phyloP scores from a whole-genome alignment of 1,140 invertebrate genomes.

The Drosophila malerkotliana region DNA sequence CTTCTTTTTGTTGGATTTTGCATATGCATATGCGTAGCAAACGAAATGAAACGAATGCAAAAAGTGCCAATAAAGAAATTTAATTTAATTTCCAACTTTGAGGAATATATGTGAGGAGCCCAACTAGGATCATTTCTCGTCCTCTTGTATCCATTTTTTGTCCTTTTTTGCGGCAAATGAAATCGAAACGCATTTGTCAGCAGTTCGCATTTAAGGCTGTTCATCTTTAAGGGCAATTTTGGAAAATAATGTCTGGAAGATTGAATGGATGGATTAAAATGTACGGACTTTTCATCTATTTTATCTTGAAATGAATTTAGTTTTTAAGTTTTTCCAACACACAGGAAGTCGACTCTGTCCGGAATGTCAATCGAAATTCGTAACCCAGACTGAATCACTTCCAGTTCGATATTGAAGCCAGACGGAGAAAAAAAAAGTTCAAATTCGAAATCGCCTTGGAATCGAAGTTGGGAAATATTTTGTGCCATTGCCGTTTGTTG shows the following conservation, averaged over 20 bases:
- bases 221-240: slow-evolving; percentile 64
- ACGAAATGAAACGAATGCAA: slow-evolving; percentile 44
- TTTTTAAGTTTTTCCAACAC: too few species aligned
- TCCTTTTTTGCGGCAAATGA: slow-evolving; percentile 7
- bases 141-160: neutral
- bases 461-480: neutral
- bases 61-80: slow-evolving; percentile 76
- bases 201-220: slow-evolving; percentile 67
- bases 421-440: slow-evolving; percentile 1
- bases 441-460: neutral
- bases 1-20: slow-evolving; percentile 20
- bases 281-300: too few species aligned
- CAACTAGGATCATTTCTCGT: neutral
- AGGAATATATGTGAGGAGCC: slow-evolving; percentile 15
- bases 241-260: slow-evolving; percentile 11
- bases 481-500: slow-evolving; percentile 17
- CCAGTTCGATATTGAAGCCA: neutral
- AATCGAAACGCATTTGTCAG: slow-evolving; percentile 76
- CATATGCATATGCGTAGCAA: slow-evolving; percentile 62
- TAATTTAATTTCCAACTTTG: slow-evolving; percentile 75
- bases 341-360: slow-evolving; percentile 4
- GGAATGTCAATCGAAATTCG: slow-evolving; percentile 4
- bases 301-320: too few species aligned
- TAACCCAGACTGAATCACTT: neutral
- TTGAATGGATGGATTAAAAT: too few species aligned